Base-by-base conservation (phyloP, 2,888 invertebrate genomes). In the Cotesia congregata region DNA sequence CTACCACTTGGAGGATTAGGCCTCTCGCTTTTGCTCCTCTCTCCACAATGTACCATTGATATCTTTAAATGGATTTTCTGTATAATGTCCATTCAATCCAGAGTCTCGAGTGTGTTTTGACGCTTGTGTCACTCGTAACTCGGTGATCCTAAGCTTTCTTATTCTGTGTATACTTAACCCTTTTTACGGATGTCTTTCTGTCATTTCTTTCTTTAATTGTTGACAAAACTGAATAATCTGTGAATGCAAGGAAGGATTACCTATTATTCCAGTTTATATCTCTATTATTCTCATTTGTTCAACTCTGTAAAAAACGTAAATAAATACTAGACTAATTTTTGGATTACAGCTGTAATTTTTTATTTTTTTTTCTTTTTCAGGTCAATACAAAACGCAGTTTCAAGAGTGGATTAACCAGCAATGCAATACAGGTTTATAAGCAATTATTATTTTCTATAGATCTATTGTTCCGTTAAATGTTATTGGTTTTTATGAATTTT, bases 21-120 rank as follows among this genome's bases (percentile, higher is more conserved):
- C 62, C 72, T 64, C 73, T 77, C 70, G 77, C 73, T 73, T 62
- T 76, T 69, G 68, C 62, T 76, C 38, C 73, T 73, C 67, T 73
- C 69, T 76, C 20, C 39, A 40, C 77, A 79, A 76, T 79, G 4
- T 12, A 59, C 80, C 75, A 81, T 81, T 81, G 78, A 79, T 75
- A 69, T 65, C 39, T 30, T 72, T 75, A 76, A 76, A 78, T 77
- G 76, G 78, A 73, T 76, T 78, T 76, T 76, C 65, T 71, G 59
- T 64, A 71, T 70, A 50, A 68, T 73, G 69, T 69, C 64, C 73
- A 73, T 77, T 77, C 73, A 77, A 77, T 77, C 59, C 67, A 30
- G 40, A 38, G 41, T 50, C 69, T 72, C 77, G 80, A 79, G 80
- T 80, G 77, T 86, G 83, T 85, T 85, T 85, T 85, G 85, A 86